Evolutionary conservation across 2,113 vertebrate genomes (phyloP).

Genomic region (Pontoporia blainvillei): DNA sequence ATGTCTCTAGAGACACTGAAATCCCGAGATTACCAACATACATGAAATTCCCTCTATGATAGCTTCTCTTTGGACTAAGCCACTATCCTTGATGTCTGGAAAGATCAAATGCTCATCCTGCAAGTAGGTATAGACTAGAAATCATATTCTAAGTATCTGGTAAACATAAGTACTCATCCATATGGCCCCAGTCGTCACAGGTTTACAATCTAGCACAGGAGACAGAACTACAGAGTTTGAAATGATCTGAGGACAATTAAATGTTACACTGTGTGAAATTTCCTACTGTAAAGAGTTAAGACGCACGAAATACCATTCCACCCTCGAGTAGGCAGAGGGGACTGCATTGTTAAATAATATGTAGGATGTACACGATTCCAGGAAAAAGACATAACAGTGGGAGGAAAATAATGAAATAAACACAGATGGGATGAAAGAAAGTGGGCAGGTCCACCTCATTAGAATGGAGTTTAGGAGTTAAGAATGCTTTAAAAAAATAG

Average conservation of each 20-base stretch:
- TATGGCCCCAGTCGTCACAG: not conserved
- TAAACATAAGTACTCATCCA: not conserved
- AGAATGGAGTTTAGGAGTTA: not conserved
- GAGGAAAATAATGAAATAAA: not conserved
- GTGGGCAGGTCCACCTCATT: not conserved
- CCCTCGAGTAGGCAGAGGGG: accelerated
- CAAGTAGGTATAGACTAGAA: not conserved
- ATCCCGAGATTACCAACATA: too few relatives aligned
- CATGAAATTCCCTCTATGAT: not conserved
- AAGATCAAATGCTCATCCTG: not conserved
- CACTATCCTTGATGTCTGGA: not conserved
- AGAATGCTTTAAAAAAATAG: not conserved
- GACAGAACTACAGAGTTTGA: not conserved
- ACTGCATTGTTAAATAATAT: not conserved
- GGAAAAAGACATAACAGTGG: not conserved
- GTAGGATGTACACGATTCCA: not conserved
- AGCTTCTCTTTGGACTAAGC: not conserved
- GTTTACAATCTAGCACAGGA: not conserved
- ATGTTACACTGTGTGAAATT: not conserved
- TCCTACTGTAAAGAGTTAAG: not conserved
- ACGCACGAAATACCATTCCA: accelerated
- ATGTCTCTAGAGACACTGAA: accelerated
- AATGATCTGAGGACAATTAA: not conserved
- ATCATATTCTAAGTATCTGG: not conserved
- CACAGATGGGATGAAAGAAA: not conserved